phyloP scores from a whole-genome alignment of 2,888 invertebrate genomes.

The Napeogenes sylphis region DNA sequence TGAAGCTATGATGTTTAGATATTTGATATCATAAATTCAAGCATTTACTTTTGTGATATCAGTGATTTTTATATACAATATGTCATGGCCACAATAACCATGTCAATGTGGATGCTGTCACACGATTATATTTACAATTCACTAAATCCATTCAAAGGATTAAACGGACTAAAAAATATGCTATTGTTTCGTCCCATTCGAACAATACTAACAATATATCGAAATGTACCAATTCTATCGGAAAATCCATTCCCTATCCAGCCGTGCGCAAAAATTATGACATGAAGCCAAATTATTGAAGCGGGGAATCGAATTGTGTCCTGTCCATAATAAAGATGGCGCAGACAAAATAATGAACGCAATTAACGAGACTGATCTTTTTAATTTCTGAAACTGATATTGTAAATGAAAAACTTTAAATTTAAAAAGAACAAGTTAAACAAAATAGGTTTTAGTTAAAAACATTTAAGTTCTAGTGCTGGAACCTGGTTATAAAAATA shows the following conservation, averaged over 20 bases:
- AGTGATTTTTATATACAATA: not conserved
- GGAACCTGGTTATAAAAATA: too few relatives aligned
- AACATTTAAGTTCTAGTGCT: too few relatives aligned
- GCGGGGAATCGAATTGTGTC: conserved; percentile 34
- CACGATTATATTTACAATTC: conserved; percentile 26
- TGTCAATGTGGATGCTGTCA: conserved; percentile 16
- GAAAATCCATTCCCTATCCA: conserved; percentile 66
- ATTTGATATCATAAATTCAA: not conserved
- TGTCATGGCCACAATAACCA: not conserved
- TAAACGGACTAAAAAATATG: conserved; percentile 54
- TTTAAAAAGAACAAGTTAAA: too few relatives aligned
- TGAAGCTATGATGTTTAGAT: not conserved
- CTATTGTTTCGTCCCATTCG: conserved; percentile 50
- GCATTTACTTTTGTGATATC: too few relatives aligned
- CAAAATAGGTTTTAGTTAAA: too few relatives aligned
- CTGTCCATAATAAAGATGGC: conserved; percentile 26
- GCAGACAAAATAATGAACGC: conserved; percentile 19
- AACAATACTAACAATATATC: conserved; percentile 45
- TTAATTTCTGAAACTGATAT: too few relatives aligned
- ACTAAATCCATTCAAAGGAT: conserved; percentile 41
- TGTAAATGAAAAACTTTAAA: too few relatives aligned
- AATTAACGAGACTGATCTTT: conserved; percentile 16
- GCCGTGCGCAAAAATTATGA: conserved; percentile 68
- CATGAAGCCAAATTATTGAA: conserved; percentile 67
- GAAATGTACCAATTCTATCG: conserved; percentile 63